A percentile compares a stretch with the other conserved stretches of the same genome.
phyloP scores from a whole-genome alignment of 1,140 invertebrate genomes.

The Saccostrea echinata region DNA sequence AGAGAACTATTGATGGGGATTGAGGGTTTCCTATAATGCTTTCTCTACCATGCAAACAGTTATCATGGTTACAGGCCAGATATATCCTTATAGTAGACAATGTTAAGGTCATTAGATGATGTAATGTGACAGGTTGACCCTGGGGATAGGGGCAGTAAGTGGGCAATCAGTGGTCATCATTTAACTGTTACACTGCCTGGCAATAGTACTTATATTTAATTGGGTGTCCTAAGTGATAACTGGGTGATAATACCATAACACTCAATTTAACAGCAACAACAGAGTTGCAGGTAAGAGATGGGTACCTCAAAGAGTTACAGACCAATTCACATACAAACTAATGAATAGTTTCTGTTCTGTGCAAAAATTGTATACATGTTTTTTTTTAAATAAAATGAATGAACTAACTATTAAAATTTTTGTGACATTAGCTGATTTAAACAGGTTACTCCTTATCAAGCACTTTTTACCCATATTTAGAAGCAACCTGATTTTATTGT shows the following conservation, averaged over 20 bases:
- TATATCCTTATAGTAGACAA: background rate
- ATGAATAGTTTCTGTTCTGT: too few species aligned
- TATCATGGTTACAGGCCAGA: background rate
- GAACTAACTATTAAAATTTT: too few species aligned
- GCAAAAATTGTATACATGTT: too few species aligned
- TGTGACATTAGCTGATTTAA: too few species aligned
- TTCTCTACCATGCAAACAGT: background rate
- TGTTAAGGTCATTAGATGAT: slow-evolving; percentile 1
- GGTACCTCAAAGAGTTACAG: too few species aligned
- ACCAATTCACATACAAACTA: too few species aligned
- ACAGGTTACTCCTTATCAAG: too few species aligned
- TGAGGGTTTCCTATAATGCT: background rate
- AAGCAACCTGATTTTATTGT: too few species aligned
- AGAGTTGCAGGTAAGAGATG: too few species aligned
- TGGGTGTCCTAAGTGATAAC: background rate
- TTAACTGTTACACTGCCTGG: background rate
- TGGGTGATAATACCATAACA: background rate
- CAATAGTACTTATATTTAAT: background rate
- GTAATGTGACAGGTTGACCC: background rate
- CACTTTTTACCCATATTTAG: too few species aligned
- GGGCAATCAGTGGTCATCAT: background rate
- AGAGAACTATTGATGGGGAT: background rate
- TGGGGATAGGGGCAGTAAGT: background rate
- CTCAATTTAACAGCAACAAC: too few species aligned
- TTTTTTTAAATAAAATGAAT: too few species aligned